A percentile compares a stretch with the other conserved stretches of the same genome.
phyloP scores from a whole-genome alignment of 2,113 vertebrate species.

The Lampris incognitus region DNA sequence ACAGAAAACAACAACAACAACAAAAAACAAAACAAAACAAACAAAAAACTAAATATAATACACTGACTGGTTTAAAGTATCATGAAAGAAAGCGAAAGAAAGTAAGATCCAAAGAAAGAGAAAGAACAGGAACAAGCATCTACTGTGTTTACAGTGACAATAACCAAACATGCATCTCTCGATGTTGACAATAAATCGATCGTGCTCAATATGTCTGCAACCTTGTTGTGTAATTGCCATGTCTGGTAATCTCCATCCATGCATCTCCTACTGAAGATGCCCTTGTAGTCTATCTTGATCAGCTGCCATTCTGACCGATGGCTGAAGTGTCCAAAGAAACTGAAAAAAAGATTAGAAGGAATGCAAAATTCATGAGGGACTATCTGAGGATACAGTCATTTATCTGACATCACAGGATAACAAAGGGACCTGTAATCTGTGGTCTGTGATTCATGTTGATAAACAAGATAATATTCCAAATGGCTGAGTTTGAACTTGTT shows the following conservation, averaged over 20 bases:
- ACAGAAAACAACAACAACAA: slow-evolving; percentile 2
- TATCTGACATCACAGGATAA: background rate
- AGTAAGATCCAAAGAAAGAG: background rate
- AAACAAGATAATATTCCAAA: background rate
- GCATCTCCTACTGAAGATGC: slow-evolving; percentile 88
- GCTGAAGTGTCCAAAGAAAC: slow-evolving; percentile 95
- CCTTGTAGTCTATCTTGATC: slow-evolving; percentile 96
- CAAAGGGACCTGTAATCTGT: background rate
- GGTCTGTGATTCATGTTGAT: background rate
- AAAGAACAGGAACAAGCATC: background rate
- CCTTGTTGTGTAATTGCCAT: slow-evolving; percentile 95
- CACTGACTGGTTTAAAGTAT: too few species aligned
- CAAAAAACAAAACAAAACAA: background rate
- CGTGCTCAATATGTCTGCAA: slow-evolving; percentile 68
- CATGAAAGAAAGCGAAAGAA: slow-evolving; percentile 1
- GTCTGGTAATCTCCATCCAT: slow-evolving; percentile 93
- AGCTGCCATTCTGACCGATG: slow-evolving; percentile 96
- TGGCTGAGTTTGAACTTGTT: background rate
- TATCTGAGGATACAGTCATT: background rate
- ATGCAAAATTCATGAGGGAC: background rate
- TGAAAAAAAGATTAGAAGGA: slow-evolving; percentile 23
- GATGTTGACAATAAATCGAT: slow-evolving; percentile 45
- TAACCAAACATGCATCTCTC: slow-evolving; percentile 16
- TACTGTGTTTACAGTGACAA: slow-evolving; percentile 34
- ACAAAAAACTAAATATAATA: too few species aligned